A percentile compares a stretch with the other conserved stretches of the same genome.
phyloP scores from a whole-genome alignment of 2,888 invertebrate species.

The Stomorhina lunata region DNA sequence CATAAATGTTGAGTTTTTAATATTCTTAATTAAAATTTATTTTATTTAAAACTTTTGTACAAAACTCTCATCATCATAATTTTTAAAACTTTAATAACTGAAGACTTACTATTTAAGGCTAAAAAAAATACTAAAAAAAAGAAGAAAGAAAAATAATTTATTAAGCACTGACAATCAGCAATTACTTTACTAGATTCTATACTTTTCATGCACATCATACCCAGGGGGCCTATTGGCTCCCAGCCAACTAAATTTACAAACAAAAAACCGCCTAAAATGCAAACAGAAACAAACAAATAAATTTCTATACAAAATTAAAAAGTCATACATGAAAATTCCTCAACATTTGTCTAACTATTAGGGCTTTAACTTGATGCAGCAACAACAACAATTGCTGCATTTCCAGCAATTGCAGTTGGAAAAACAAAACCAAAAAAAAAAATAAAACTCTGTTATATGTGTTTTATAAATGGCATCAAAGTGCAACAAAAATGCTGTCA shows the following conservation, averaged over 20 bases:
- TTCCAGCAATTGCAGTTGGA: conserved; percentile 7
- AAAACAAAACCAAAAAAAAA: conserved; percentile 36
- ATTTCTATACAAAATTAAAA: conserved; percentile 60
- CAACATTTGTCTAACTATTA: conserved; percentile 65
- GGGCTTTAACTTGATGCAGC: conserved; percentile 51
- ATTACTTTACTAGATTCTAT: conserved; percentile 55
- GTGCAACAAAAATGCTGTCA: conserved; percentile 66
- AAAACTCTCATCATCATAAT: conserved; percentile 41
- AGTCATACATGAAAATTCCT: conserved; percentile 60
- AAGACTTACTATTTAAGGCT: neutral
- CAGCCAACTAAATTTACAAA: conserved; percentile 39
- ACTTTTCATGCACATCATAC: conserved; percentile 50
- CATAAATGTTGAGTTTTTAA: conserved; percentile 27
- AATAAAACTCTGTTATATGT: conserved; percentile 36
- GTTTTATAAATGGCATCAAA: conserved; percentile 61
- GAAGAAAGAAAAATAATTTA: conserved; percentile 21
- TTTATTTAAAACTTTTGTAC: conserved; percentile 4
- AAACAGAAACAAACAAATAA: conserved; percentile 3
- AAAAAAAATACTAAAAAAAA: neutral
- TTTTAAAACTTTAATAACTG: conserved; percentile 38
- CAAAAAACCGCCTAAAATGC: conserved; percentile 49
- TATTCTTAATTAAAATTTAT: conserved; percentile 40
- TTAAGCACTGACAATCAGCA: conserved; percentile 59
- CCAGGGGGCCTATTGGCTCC: conserved; percentile 66
- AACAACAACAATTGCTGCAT: conserved; percentile 35